A percentile compares a stretch with the other conserved stretches of the same genome.
phyloP scores from a whole-genome alignment of 2,888 invertebrate species.

The Nemoura dubitans region DNA sequence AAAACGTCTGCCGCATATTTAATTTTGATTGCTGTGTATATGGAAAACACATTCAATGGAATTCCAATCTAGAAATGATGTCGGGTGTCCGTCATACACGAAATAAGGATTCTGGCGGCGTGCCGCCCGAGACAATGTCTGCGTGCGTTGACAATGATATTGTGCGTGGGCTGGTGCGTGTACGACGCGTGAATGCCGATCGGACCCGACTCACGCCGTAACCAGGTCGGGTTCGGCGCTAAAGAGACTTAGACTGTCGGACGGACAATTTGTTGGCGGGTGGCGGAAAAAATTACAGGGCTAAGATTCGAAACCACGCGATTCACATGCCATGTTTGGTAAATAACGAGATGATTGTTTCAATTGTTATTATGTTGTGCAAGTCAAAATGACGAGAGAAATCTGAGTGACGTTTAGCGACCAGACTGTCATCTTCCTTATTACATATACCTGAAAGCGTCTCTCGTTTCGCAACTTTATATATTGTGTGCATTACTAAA shows the following conservation, averaged over 20 bases:
- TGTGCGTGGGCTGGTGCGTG: neutral
- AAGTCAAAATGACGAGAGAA: neutral
- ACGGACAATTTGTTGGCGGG: neutral
- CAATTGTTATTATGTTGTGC: neutral
- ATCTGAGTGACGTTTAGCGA: neutral
- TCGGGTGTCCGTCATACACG: neutral
- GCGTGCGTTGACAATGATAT: neutral
- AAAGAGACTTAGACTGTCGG: neutral
- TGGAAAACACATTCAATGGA: neutral
- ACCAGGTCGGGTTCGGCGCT: neutral
- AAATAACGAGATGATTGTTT: neutral
- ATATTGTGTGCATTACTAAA: neutral
- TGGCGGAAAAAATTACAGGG: slow-evolving; percentile 7
- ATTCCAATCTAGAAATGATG: neutral
- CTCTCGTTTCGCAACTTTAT: neutral
- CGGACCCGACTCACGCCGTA: neutral
- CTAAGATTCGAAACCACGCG: neutral
- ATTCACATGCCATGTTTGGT: neutral
- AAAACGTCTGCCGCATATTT: neutral
- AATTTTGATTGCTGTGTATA: neutral
- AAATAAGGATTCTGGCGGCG: neutral
- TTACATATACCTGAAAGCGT: neutral
- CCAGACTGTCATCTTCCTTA: neutral
- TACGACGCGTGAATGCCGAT: neutral
- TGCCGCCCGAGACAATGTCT: neutral